Evolutionary conservation across 2,113 vertebrate species (phyloP).

Genomic region (Alouatta palliata): DNA sequence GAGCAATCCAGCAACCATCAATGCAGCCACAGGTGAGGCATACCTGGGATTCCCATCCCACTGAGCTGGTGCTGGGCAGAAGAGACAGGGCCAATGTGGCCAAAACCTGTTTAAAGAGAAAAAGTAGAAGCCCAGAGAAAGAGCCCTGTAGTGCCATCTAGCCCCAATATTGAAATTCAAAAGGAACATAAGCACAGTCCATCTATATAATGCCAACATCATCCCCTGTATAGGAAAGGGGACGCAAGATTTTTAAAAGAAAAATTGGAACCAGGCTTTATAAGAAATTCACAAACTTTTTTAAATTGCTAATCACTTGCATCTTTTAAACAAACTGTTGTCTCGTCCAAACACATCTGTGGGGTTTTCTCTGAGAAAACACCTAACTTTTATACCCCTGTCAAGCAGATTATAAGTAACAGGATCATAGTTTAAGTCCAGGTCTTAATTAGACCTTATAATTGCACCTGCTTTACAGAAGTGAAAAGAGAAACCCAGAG

Average conservation of each 20-base stretch:
- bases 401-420: neutral
- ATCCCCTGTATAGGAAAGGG: neutral
- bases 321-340: neutral
- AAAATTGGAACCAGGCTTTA: neutral
- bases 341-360: neutral
- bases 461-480: neutral
- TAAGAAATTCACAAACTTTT: neutral
- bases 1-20: conserved; percentile 94
- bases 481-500: neutral
- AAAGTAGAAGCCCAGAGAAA: neutral
- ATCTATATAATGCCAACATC: fast-evolving
- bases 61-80: neutral
- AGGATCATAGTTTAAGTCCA: neutral
- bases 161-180: neutral
- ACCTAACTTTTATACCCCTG: neutral
- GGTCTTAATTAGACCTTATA: too few species aligned
- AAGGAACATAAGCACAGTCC: neutral
- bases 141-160: neutral
- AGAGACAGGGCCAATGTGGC: neutral
- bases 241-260: neutral
- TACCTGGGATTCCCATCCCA: neutral
- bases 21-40: conserved; percentile 94
- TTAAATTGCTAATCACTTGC: neutral
- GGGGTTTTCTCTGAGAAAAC: neutral
- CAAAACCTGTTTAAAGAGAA: neutral